These are phyloP conservation scores for Leucophenga varia DNA, from an alignment of 1,140 invertebrate genomes.

Conservation along the genomic window DNA sequence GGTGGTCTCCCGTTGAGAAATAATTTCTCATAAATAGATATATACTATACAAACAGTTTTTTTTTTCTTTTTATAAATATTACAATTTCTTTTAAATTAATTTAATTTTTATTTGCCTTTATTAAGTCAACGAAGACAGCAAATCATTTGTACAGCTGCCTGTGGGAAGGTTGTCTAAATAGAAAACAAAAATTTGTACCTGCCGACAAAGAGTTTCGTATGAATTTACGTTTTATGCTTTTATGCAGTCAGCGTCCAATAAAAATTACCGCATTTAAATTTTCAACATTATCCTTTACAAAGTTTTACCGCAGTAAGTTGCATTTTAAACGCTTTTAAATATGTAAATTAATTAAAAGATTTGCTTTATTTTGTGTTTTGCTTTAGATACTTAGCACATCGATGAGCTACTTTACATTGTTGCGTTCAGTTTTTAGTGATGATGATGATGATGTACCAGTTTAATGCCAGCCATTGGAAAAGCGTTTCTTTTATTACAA, in stretches of 20 bases:
- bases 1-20: too few species aligned
- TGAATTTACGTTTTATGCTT: conserved; percentile 41
- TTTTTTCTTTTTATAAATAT: too few species aligned
- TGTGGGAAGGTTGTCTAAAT: conserved; percentile 29
- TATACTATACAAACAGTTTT: too few species aligned
- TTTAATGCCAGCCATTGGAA: too few species aligned
- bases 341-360: background rate
- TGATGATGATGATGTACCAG: conserved; percentile 15
- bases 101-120: background rate
- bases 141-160: conserved; percentile 35
- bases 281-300: conserved; percentile 47
- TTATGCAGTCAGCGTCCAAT: conserved; percentile 45
- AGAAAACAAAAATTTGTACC: background rate
- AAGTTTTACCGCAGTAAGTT: conserved; percentile 44
- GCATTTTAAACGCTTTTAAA: background rate
- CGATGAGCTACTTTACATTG: conserved; percentile 48
- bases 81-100: background rate
- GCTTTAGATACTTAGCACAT: conserved; percentile 41
- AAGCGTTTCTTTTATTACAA: too few species aligned
- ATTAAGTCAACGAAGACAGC: conserved; percentile 36
- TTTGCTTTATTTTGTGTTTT: background rate
- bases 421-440: conserved; percentile 41
- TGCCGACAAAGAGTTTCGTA: conserved; percentile 25
- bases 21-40: too few species aligned
- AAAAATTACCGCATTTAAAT: conserved; percentile 48